A percentile compares a stretch with the other conserved stretches of the same genome.
Conservation (phyloP, 2,113 vertebrate genomes). For the Anas platyrhynchos region DNA sequence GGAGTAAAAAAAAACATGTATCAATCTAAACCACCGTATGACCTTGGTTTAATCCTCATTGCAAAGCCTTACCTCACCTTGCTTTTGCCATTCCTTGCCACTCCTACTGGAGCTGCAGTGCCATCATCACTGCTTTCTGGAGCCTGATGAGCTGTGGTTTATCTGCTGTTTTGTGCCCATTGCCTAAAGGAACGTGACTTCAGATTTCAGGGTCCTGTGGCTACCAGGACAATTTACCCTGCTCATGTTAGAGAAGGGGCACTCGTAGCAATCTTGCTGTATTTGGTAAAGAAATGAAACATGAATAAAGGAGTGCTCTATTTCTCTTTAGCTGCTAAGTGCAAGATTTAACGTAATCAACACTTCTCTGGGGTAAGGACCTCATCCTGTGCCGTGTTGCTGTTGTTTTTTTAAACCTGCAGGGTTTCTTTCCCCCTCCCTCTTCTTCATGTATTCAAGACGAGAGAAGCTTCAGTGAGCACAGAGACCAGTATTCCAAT, state of each 20-base stretch:
- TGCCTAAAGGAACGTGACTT: not conserved
- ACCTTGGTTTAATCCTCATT: not conserved
- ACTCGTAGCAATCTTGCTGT: not conserved
- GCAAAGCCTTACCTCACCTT: not conserved
- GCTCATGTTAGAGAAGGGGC: not conserved
- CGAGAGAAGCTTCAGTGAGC: slow-evolving; percentile 31
- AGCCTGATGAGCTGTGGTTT: not conserved
- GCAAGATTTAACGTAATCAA: not conserved
- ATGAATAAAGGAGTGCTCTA: not conserved
- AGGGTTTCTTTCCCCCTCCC: not conserved
- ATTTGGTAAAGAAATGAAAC: not conserved
- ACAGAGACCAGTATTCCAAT: slow-evolving; percentile 50
- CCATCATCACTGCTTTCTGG: not conserved
- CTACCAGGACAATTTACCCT: not conserved
- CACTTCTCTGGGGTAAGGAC: not conserved
- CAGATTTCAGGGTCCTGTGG: not conserved
- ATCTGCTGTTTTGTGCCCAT: not conserved
- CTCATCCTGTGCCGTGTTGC: not conserved
- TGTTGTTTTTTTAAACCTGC: not conserved
- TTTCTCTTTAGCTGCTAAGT: not conserved
- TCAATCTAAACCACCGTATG: not conserved
- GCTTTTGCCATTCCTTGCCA: not conserved
- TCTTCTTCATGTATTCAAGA: not conserved
- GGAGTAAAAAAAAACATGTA: not conserved
- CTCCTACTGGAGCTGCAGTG: not conserved